These are phyloP conservation scores for Hirundo rustica DNA, from an alignment of 2,797 vertebrate species.

Conservation along the genomic window DNA sequence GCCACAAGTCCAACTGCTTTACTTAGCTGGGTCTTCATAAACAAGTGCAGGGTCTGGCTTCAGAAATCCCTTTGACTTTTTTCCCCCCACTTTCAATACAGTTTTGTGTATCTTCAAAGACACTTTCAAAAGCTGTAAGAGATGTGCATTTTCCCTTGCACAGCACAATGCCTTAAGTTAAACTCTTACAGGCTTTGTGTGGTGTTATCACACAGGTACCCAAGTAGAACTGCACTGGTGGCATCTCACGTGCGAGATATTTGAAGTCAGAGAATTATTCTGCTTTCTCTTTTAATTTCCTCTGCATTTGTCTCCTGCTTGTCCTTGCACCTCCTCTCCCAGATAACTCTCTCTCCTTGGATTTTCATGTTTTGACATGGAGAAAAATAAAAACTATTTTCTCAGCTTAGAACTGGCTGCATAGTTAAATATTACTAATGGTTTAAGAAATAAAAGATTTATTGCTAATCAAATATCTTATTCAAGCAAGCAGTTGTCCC, in stretches of 20 bases:
- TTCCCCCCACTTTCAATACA: not conserved
- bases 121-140: not conserved
- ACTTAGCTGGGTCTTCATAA: not conserved
- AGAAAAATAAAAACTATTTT: not conserved
- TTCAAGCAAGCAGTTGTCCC: not conserved
- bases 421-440: not conserved
- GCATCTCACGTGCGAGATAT: not conserved
- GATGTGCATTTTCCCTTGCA: not conserved
- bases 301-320: not conserved
- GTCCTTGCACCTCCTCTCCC: not conserved
- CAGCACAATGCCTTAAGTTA: not conserved
- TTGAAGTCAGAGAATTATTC: constrained; percentile 19
- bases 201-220: not conserved
- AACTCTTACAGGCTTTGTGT: not conserved
- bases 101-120: not conserved
- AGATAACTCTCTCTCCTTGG: not conserved
- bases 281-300: constrained; percentile 49
- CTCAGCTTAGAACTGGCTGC: not conserved
- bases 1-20: not conserved
- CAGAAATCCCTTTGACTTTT: not conserved
- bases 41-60: not conserved
- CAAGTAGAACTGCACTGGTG: not conserved
- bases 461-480: not conserved
- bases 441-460: not conserved
- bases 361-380: not conserved